Base-by-base conservation (phyloP, 2,113 vertebrate genomes). In the Rattus rattus region DNA sequence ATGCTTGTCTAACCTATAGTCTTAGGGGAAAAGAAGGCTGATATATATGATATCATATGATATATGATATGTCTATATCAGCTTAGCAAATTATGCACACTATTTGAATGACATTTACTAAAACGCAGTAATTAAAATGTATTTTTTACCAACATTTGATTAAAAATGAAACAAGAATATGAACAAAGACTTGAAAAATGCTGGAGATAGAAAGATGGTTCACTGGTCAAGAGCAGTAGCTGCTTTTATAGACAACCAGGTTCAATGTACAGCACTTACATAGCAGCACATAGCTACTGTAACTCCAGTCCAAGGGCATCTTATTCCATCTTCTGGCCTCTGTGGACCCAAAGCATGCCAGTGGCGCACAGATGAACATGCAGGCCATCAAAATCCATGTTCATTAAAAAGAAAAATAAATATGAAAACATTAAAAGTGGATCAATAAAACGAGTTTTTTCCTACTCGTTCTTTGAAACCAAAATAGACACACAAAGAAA, bases 121-220 rank as follows among this genome's bases (percentile, higher is more conserved):
- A 52, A 90, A 43, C 24, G 16, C 6, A 69, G 17, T 86, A 70
- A 43, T 70, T 81, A 75, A 88, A 36, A 69, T 86, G 17, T 20
- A 67, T 72, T 88, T 12, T 93, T 73, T 70, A 75, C 4, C 72
- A 81, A 75, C 9, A 6, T 52, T 87, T 43, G 61, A 83, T 84
- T 94, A 88, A 90, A 94, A 92, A 87, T 84, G 11, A 65, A 47
- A 49, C 72, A 96, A 90, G 30, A 87, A 1, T 67, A 86, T 13
- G 43, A 39, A 47, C 80, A 91, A 87, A 75, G 8, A 75, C 22
- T 36, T 3, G 6, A 93, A 26, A 84, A 79, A 63, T 59, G 8
- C 30, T 54, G 30, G 16, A 8, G 3, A 30, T 80, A 8, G 30
- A 80, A 17, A 54, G 30, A 54, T 54, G 17, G 16, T 36, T 80